Percentiles rank a stretch among this genome's conserved stretches.
Conservation (phyloP, 2,113 vertebrate genomes). For the Struthio camelus region DNA sequence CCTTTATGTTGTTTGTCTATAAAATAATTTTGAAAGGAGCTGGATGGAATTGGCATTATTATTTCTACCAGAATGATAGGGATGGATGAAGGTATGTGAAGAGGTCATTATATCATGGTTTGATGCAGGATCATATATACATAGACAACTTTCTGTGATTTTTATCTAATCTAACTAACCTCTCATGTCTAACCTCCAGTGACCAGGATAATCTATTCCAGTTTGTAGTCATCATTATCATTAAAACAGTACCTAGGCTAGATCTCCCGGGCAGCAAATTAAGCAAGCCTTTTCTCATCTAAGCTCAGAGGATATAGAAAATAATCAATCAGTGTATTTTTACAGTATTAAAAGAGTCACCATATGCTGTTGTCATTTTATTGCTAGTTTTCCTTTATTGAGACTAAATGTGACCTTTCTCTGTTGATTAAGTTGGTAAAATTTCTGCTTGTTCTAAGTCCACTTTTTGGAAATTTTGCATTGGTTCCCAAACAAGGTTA, state of each 20-base stretch:
- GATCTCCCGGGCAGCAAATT: background rate
- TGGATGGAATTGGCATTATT: background rate
- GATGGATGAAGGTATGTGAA: background rate
- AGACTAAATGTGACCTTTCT: background rate
- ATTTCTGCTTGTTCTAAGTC: background rate
- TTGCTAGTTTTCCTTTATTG: background rate
- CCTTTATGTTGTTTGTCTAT: background rate
- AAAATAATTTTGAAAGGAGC: background rate
- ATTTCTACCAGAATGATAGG: background rate
- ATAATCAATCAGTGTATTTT: background rate
- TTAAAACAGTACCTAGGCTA: background rate
- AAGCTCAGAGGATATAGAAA: background rate
- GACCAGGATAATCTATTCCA: background rate
- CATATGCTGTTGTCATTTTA: background rate
- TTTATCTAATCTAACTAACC: background rate
- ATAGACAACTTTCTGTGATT: background rate
- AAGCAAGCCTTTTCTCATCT: background rate
- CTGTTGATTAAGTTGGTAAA: background rate
- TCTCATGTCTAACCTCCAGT: background rate
- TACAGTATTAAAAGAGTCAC: background rate
- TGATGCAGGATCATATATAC: background rate
- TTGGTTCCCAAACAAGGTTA: background rate
- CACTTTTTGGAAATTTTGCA: background rate
- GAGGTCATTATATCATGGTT: background rate
- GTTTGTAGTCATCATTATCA: background rate